Conservation (phyloP, 1,140 invertebrate species). For the Euwallacea fornicatus region DNA sequence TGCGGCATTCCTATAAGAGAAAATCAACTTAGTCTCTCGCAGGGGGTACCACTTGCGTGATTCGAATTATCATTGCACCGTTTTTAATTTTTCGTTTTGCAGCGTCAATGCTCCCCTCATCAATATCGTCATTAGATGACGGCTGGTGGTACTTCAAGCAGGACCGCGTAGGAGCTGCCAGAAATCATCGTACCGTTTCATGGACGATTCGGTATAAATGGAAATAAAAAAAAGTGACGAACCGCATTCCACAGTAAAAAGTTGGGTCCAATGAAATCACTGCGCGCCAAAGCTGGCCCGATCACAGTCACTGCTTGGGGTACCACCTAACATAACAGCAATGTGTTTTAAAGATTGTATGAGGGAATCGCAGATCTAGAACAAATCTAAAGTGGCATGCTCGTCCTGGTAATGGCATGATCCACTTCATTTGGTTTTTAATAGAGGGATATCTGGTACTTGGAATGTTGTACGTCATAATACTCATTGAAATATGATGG, state of each 20-base stretch:
- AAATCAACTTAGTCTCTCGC: conserved; percentile 50
- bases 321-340: not conserved
- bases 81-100: conserved; percentile 28
- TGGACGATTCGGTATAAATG: not conserved
- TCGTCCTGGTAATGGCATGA: too few relatives aligned
- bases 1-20: conserved; percentile 50
- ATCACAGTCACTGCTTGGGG: conserved; percentile 1
- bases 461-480: too few relatives aligned
- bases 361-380: too few relatives aligned
- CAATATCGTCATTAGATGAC: not conserved
- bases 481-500: too few relatives aligned
- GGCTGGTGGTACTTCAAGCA: too few relatives aligned
- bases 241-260: conserved; percentile 23
- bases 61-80: conserved; percentile 36
- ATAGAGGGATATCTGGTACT: too few relatives aligned
- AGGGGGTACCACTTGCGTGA: conserved; percentile 33
- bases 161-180: too few relatives aligned
- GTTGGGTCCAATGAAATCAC: conserved; percentile 20
- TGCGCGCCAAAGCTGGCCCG: conserved; percentile 28
- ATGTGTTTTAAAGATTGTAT: too few relatives aligned
- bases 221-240: conserved; percentile 23
- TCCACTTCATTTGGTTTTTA: too few relatives aligned
- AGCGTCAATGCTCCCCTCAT: conserved; percentile 8
- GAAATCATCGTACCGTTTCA: not conserved
- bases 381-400: too few relatives aligned